Percentiles rank a stretch among this genome's conserved stretches.
These are phyloP conservation scores for Brachionus plicatilis DNA, from an alignment of 1,140 invertebrate genomes.

Conservation along the genomic window DNA sequence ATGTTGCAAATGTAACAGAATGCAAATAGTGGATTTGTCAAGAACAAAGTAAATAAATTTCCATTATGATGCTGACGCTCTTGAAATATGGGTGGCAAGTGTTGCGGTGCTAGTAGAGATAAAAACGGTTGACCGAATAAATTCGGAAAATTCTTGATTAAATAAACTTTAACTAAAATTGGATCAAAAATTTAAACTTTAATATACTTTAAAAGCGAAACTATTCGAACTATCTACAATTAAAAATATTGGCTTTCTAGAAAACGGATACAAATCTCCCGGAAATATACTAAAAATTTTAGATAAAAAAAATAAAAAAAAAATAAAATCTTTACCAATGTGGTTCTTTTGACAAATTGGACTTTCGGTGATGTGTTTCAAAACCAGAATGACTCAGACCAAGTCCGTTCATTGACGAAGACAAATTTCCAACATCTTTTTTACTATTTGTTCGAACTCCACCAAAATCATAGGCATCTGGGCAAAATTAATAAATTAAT, in stretches of 20 bases:
- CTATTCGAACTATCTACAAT: conserved; percentile 92
- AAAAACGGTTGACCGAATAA: conserved; percentile 91
- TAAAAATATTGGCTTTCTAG: conserved; percentile 81
- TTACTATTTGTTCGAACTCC: conserved; percentile 80
- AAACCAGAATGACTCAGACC: neutral
- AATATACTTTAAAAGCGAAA: conserved; percentile 71
- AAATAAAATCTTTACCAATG: neutral
- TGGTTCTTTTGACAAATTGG: neutral
- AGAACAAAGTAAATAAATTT: conserved; percentile 85
- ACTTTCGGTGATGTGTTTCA: neutral
- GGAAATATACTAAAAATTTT: conserved; percentile 68
- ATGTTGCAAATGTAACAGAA: conserved; percentile 87
- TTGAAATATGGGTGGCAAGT: conserved; percentile 64
- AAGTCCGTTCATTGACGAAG: neutral
- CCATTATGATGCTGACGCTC: conserved; percentile 79
- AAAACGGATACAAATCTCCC: conserved; percentile 83
- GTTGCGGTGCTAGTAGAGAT: conserved; percentile 85
- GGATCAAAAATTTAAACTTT: neutral
- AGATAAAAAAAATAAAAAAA: too few relatives aligned
- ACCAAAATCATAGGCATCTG: conserved; percentile 81
- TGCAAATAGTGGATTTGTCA: conserved; percentile 84
- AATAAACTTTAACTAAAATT: neutral
- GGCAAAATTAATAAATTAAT: conserved; percentile 32
- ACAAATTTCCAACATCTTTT: conserved; percentile 58
- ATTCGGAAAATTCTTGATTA: conserved; percentile 68